Evolutionary conservation across 2,113 vertebrate genomes (phyloP).

Genomic region (Calidris pugnax): DNA sequence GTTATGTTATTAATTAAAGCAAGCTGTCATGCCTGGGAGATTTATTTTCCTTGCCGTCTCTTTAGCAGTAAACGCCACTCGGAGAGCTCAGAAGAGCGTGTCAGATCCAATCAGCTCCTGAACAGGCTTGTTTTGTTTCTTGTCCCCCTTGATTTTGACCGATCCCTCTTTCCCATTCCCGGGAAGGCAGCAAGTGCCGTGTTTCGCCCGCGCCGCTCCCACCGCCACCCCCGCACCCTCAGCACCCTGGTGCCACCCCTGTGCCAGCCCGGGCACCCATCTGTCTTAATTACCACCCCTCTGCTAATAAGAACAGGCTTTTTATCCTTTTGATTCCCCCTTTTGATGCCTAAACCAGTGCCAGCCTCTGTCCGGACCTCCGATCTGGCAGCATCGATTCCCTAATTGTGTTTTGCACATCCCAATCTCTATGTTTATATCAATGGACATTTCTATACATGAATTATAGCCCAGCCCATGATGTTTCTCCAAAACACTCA

Average conservation of each 20-base stretch:
- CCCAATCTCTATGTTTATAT: background rate
- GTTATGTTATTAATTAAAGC: conserved; percentile 73
- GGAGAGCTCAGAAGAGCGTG: conserved; percentile 60
- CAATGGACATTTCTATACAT: background rate
- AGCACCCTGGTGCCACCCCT: rapidly evolving
- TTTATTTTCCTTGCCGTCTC: conserved; percentile 79
- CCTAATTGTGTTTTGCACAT: background rate
- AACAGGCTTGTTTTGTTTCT: conserved; percentile 70
- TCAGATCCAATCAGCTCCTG: conserved; percentile 64
- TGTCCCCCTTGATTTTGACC: background rate
- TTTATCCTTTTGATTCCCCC: conserved; percentile 7
- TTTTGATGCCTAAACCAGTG: background rate
- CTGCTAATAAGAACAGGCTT: background rate
- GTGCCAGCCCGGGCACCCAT: rapidly evolving
- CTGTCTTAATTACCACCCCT: background rate
- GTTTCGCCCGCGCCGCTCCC: background rate
- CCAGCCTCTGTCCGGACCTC: background rate
- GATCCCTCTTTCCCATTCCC: background rate
- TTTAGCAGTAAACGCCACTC: conserved; percentile 67
- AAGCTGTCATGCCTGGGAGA: conserved; percentile 46
- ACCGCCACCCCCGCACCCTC: background rate
- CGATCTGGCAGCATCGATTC: background rate
- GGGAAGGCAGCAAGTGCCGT: conserved; percentile 59
- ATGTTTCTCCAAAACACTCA: background rate
- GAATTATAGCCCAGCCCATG: rapidly evolving